phyloP scores from a whole-genome alignment of 1,140 invertebrate genomes.

The Cydia fagiglandana region DNA sequence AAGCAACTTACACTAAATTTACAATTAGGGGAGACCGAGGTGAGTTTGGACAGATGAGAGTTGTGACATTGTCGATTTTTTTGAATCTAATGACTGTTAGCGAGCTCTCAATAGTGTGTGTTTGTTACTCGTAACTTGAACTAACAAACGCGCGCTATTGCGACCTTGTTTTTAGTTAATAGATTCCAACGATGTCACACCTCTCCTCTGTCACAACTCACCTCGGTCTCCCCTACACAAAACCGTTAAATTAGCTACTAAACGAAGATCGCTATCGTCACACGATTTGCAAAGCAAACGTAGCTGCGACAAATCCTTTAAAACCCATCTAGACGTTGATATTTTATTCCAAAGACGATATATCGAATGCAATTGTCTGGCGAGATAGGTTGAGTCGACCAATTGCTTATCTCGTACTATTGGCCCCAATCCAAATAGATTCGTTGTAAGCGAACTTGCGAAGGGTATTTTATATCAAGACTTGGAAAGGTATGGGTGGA shows the following conservation, averaged over 20 bases:
- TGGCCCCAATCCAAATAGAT: constrained; percentile 53
- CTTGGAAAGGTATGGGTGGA: constrained; percentile 27
- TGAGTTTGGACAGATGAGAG: too few species aligned
- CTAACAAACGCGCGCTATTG: too few species aligned
- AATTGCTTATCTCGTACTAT: constrained; percentile 51
- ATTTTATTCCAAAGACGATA: constrained; percentile 45
- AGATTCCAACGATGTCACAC: too few species aligned
- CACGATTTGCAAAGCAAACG: constrained; percentile 5
- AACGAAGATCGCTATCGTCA: background rate
- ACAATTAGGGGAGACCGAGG: too few species aligned
- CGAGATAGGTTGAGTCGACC: constrained; percentile 42
- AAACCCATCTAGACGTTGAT: constrained; percentile 31
- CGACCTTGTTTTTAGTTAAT: too few species aligned
- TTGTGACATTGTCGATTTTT: too few species aligned
- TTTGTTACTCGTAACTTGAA: too few species aligned
- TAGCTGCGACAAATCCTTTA: constrained; percentile 12
- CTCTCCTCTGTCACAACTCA: too few species aligned
- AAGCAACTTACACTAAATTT: too few species aligned
- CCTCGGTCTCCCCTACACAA: too few species aligned
- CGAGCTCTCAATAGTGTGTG: too few species aligned
- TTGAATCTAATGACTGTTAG: too few species aligned
- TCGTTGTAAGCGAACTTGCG: constrained; percentile 32
- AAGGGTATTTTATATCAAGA: constrained; percentile 33
- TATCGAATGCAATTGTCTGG: constrained; percentile 50
- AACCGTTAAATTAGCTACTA: background rate